A percentile compares a stretch with the other conserved stretches of the same genome.
These are phyloP conservation scores for Lepidonotus clava DNA, from an alignment of 2,888 invertebrate species.

Conservation along the genomic window DNA sequence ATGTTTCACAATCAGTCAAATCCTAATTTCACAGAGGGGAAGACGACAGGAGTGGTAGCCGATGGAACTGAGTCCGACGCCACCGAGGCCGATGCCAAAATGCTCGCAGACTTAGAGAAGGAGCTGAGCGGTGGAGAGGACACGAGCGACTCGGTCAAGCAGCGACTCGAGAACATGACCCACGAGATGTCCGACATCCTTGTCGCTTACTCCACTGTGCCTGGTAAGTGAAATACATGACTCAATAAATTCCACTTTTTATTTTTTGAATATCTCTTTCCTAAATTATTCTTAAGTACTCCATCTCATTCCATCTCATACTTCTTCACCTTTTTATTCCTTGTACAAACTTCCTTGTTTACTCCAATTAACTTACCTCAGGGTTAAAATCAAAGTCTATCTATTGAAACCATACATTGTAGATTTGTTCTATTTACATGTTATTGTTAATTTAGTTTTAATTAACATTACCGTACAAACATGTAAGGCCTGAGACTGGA, in stretches of 20 bases:
- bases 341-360: too few species aligned
- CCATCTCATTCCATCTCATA: too few species aligned
- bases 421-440: too few species aligned
- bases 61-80: not conserved
- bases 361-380: too few species aligned
- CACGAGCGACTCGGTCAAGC: not conserved
- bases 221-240: not conserved
- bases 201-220: not conserved
- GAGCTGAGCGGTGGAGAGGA: not conserved
- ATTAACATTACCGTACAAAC: too few species aligned
- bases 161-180: not conserved
- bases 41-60: not conserved
- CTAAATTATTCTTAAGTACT: too few species aligned
- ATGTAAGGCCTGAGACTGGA: too few species aligned
- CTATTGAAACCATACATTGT: too few species aligned
- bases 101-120: not conserved
- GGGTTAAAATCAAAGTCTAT: too few species aligned
- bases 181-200: constrained; percentile 9
- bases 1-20: not conserved
- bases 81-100: not conserved
- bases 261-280: not conserved
- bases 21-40: not conserved
- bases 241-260: not conserved
- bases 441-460: too few species aligned
- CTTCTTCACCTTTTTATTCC: too few species aligned